Base-by-base conservation (phyloP, 2,888 invertebrate genomes). In the Campoletis raptor region DNA sequence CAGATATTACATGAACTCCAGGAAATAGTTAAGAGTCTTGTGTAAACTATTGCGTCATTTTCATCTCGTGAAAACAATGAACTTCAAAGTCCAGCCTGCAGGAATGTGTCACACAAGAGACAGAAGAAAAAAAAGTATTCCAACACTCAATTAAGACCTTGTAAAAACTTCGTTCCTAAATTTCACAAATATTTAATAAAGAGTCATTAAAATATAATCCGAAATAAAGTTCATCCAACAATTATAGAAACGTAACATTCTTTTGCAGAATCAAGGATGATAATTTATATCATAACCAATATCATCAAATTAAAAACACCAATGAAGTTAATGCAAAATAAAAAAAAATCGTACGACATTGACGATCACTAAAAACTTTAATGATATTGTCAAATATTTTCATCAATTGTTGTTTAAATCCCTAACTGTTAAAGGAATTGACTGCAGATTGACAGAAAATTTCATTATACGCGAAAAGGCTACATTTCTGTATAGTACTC, bases 11-110 rank as follows among this genome's bases (percentile, higher is more conserved):
- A 30, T 36, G 7, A 48, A 18, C 18, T 36, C 24, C 45, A 24
- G n/a, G 61, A 30, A 45, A 76, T 40, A 40, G 30, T 76, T 30
- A 5, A 76, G 36, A 21, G 52, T 45, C 18, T 18, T 42, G 18
- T 40, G 12, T 24, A 40, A 69, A 69, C 52, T 24, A 42, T 69
- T 54, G 40, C 67, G 78, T 54, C 69, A 54, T 78, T 78, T 2
- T 54, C 52, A 54, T 78, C 42, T 54, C 78, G 54, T 7, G 40
- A 54, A 40, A 69, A 24, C 48, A 78, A 78, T 78, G 24, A 67
- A 78, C 69, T 67, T 40, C 40, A 69, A 67, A 76, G 74, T 76
- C 61, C 54, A 73, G 48, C 15, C 10, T n/a, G n/a, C 10, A 21
- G 21, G 8, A 30, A 42, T 42, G 37, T 57, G 24, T 61, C 37